These are phyloP conservation scores for Pandemis heparana DNA, from an alignment of 2,888 invertebrate genomes.

Conservation along the genomic window DNA sequence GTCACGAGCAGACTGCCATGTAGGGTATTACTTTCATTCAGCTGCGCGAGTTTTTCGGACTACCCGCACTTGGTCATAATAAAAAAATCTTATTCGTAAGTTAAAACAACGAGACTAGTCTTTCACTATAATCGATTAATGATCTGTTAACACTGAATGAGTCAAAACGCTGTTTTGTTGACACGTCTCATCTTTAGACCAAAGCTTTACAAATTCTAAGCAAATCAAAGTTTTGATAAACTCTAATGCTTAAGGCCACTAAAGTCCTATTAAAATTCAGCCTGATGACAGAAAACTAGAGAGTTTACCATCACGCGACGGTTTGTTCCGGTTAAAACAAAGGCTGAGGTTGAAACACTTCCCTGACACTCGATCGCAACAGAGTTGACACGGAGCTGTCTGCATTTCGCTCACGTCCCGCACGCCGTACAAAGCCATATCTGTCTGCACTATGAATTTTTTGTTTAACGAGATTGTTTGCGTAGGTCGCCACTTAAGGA, in stretches of 20 bases:
- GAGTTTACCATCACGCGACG: not conserved
- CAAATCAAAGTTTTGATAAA: not conserved
- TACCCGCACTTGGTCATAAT: too few species aligned
- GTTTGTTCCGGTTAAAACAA: constrained; percentile 6
- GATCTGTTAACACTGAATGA: too few species aligned
- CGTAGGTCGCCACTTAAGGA: constrained; percentile 46
- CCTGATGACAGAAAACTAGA: not conserved
- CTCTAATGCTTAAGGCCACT: not conserved
- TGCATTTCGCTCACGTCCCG: constrained; percentile 54
- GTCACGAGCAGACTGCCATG: too few species aligned
- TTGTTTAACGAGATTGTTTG: constrained; percentile 48
- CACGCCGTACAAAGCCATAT: constrained; percentile 53
- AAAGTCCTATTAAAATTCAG: not conserved
- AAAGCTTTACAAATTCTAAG: not conserved
- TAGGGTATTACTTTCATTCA: too few species aligned
- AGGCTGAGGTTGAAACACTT: not conserved
- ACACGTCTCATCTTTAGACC: not conserved
- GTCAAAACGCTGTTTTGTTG: too few species aligned
- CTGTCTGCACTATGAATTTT: constrained; percentile 61
- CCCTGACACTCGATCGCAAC: constrained; percentile 15
- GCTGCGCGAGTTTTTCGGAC: too few species aligned
- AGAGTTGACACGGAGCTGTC: constrained; percentile 44
- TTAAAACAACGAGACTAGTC: too few species aligned
- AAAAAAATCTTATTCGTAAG: too few species aligned
- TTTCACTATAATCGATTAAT: too few species aligned